Percentiles rank a stretch among this genome's conserved stretches.
These are phyloP conservation scores for Carcharodon carcharias DNA, from an alignment of 2,797 vertebrate species.

Conservation along the genomic window DNA sequence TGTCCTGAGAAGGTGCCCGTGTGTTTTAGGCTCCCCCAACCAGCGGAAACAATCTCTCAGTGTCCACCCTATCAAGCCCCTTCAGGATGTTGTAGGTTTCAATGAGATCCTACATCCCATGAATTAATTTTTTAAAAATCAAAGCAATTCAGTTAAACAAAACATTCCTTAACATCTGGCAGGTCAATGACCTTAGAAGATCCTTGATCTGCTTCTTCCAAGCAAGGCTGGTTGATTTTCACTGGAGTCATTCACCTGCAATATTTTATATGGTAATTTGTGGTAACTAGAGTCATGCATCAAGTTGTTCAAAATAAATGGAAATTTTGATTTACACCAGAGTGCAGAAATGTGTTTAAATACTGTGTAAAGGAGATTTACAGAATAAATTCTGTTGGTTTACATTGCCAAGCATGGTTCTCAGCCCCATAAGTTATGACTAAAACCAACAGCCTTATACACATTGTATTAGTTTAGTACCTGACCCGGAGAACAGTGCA, in stretches of 20 bases:
- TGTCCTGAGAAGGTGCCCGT: too few species aligned
- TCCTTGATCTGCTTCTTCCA: neutral
- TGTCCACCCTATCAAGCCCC: too few species aligned
- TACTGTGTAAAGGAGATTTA: neutral
- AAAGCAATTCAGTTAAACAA: neutral
- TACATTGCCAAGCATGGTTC: neutral
- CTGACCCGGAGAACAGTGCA: neutral
- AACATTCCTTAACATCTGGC: neutral
- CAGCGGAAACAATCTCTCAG: too few species aligned
- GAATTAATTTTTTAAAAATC: neutral
- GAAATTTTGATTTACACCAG: neutral
- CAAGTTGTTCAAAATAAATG: neutral
- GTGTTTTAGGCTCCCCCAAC: too few species aligned
- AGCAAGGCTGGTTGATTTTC: neutral
- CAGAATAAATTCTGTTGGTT: neutral
- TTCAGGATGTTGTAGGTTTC: too few species aligned
- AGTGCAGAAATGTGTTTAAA: neutral
- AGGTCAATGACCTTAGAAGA: neutral
- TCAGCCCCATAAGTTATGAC: neutral
- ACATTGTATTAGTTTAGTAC: neutral
- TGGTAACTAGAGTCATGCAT: neutral
- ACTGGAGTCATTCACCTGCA: neutral
- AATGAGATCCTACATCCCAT: neutral
- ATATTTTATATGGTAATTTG: slow-evolving; percentile 8
- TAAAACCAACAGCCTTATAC: neutral